Conservation (phyloP, 1,140 invertebrate species). For the Micrasema longulum region DNA sequence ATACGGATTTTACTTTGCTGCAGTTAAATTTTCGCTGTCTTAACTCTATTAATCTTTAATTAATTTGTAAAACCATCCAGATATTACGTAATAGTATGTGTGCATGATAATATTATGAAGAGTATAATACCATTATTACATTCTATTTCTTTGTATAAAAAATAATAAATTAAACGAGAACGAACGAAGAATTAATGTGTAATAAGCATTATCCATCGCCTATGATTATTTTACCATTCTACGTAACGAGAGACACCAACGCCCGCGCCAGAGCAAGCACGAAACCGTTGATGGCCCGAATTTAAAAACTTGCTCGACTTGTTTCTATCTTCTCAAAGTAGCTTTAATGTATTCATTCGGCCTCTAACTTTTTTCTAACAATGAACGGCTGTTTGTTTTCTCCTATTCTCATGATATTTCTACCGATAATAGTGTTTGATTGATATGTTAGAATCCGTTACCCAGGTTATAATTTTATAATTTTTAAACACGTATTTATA, state of each 20-base stretch:
- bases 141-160: no score
- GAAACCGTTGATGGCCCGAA: slow-evolving; percentile 52
- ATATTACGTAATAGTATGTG: no score
- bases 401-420: slow-evolving; percentile 8
- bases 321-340: slow-evolving; percentile 13
- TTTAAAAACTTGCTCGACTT: slow-evolving; percentile 44
- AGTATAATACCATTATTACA: no score
- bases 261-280: slow-evolving; percentile 42
- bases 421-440: slow-evolving; percentile 25
- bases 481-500: no score
- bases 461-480: no score
- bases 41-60: no score
- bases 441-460: not conserved
- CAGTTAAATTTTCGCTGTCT: no score
- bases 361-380: slow-evolving; percentile 19
- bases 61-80: no score
- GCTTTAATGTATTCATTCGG: slow-evolving; percentile 43
- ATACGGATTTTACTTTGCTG: no score
- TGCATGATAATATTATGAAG: no score
- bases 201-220: not conserved
- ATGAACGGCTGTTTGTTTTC: slow-evolving; percentile 30
- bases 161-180: no score
- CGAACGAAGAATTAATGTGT: not conserved
- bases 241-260: slow-evolving; percentile 32
- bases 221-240: not conserved